Evolutionary conservation across 2,888 invertebrate species (phyloP).

Genomic region (Diarsia rubi): DNA sequence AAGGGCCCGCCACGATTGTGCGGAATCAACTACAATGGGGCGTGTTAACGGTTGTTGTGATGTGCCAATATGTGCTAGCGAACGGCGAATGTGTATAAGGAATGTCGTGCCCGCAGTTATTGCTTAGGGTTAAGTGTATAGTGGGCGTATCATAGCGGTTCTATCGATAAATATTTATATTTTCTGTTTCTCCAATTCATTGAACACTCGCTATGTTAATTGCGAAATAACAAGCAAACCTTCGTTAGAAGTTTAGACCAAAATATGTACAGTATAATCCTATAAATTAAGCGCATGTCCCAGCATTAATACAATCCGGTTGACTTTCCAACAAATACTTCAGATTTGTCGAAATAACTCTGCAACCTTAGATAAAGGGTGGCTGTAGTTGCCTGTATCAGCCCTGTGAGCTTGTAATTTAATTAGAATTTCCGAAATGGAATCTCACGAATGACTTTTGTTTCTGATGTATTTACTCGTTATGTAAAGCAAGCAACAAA

Average conservation of each 20-base stretch:
- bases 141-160: slow-evolving; percentile 1
- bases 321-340: slow-evolving; percentile 81
- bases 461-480: slow-evolving; percentile 78
- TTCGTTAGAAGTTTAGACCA: slow-evolving; percentile 58
- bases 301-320: slow-evolving; percentile 73
- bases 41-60: slow-evolving; percentile 66
- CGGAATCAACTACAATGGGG: slow-evolving; percentile 69
- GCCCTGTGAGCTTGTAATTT: slow-evolving; percentile 78
- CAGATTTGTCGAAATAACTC: slow-evolving; percentile 84
- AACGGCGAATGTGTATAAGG: slow-evolving; percentile 46
- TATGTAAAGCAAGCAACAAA: slow-evolving; percentile 72
- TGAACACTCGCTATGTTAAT: slow-evolving; percentile 54
- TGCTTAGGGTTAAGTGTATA: slow-evolving; percentile 45
- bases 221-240: slow-evolving; percentile 57
- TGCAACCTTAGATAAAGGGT: slow-evolving; percentile 83
- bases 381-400: slow-evolving; percentile 80
- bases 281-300: slow-evolving; percentile 74
- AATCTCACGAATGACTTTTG: slow-evolving; percentile 84
- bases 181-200: slow-evolving; percentile 32
- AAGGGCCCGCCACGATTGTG: slow-evolving; percentile 67
- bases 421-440: slow-evolving; percentile 85
- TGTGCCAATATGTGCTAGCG: slow-evolving; percentile 63
- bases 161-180: slow-evolving; percentile 40
- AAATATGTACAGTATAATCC: slow-evolving; percentile 74
- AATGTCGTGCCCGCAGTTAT: slow-evolving; percentile 50